These are phyloP conservation scores for Nyctibius bracteatus DNA, from an alignment of 2,113 vertebrate species.

Conservation along the genomic window DNA sequence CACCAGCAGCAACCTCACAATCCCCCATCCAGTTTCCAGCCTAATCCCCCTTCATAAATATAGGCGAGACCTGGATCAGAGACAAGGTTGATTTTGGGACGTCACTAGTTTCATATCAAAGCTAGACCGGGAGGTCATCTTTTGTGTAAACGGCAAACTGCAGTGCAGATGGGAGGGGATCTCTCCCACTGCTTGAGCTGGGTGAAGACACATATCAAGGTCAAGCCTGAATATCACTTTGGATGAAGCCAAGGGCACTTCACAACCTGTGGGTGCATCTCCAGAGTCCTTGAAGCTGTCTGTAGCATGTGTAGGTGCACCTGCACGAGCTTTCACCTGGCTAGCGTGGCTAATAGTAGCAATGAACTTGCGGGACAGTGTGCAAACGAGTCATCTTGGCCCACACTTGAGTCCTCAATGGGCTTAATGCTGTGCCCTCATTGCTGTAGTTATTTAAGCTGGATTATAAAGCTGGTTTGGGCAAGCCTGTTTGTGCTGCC, in stretches of 20 bases:
- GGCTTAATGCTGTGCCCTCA: background rate
- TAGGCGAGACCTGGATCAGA: background rate
- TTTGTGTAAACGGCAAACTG: background rate
- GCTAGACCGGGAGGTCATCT: background rate
- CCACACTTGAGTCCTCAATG: background rate
- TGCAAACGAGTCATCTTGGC: background rate
- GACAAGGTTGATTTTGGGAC: background rate
- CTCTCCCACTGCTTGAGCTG: background rate
- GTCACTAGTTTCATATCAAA: background rate
- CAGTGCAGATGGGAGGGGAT: background rate
- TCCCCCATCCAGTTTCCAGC: background rate
- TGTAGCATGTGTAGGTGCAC: background rate
- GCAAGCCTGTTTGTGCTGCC: conserved; percentile 22
- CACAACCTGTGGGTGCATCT: background rate
- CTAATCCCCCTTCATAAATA: background rate
- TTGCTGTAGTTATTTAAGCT: conserved; percentile 45
- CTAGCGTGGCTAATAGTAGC: conserved; percentile 13
- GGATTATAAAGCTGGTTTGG: conserved; percentile 41
- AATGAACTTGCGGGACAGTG: background rate
- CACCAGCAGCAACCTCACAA: background rate
- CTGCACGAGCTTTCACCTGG: background rate
- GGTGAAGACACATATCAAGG: background rate
- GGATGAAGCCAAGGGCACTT: background rate
- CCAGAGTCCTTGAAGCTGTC: background rate
- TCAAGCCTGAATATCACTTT: background rate